Percentiles rank a stretch among this genome's conserved stretches.
These are phyloP conservation scores for Tympanuchus pallidicinctus DNA, from an alignment of 2,113 vertebrate species.

Conservation along the genomic window DNA sequence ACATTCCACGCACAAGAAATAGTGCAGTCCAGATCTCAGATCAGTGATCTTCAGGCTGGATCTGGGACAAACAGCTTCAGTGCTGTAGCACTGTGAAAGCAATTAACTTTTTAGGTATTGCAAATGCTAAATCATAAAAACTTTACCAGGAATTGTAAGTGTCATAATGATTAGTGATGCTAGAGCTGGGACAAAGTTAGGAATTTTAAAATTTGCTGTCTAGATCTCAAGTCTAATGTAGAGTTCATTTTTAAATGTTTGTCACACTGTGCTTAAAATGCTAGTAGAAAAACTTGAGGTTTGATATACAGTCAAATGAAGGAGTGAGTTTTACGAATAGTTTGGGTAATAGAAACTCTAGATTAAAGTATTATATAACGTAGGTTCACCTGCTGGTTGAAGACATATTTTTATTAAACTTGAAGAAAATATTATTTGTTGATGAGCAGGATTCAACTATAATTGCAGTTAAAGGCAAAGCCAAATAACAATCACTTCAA, in stretches of 20 bases:
- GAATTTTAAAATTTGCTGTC: background rate
- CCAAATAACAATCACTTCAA: background rate
- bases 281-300: background rate
- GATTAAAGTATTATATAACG: background rate
- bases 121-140: accelerated
- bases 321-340: background rate
- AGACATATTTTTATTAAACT: background rate
- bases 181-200: background rate
- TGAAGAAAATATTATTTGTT: background rate
- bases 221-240: background rate
- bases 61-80: background rate
- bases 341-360: background rate
- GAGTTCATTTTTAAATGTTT: background rate
- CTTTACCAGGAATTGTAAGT: background rate
- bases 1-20: background rate
- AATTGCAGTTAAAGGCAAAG: background rate
- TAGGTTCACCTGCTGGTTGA: background rate
- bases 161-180: background rate
- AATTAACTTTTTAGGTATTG: background rate
- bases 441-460: background rate
- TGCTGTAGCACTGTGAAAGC: background rate
- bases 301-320: background rate
- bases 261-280: background rate
- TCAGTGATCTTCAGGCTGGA: background rate
- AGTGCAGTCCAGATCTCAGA: background rate